Evolutionary conservation across 2,888 invertebrate species (phyloP).

Genomic region (Andricus quercusramuli): DNA sequence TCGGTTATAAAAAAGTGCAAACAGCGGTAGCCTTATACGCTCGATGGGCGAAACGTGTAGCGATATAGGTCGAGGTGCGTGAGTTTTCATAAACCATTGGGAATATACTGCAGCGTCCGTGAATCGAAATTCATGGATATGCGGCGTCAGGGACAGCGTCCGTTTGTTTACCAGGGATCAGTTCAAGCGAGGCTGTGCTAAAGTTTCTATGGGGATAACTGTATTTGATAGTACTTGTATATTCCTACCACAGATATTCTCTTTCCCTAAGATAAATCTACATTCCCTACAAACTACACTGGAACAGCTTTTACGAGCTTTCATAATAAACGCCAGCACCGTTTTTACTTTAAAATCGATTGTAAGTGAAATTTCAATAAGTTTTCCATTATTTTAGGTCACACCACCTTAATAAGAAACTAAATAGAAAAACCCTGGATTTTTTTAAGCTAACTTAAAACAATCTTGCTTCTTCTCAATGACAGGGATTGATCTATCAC

Average conservation of each 20-base stretch:
- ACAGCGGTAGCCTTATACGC: slow-evolving; percentile 24
- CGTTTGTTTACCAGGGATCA: slow-evolving; percentile 55
- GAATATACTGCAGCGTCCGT: slow-evolving; percentile 47
- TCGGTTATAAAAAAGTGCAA: slow-evolving; percentile 32
- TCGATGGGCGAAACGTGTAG: slow-evolving; percentile 41
- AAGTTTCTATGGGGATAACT: slow-evolving; percentile 23
- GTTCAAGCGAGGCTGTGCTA: slow-evolving; percentile 44
- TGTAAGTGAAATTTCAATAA: no score
- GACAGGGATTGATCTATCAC: no score
- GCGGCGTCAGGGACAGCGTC: slow-evolving; percentile 55
- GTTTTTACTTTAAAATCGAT: not conserved
- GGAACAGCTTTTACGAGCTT: not conserved
- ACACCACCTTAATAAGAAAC: no score
- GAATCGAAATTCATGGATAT: slow-evolving; percentile 59
- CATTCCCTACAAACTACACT: not conserved
- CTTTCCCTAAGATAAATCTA: not conserved
- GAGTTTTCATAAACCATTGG: slow-evolving; percentile 50
- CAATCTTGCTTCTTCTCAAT: no score
- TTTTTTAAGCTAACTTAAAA: no score
- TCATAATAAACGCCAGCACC: not conserved
- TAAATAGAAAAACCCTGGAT: no score
- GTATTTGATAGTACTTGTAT: slow-evolving; percentile 10
- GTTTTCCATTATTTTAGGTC: no score
- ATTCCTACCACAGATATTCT: slow-evolving; percentile 16
- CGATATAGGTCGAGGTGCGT: slow-evolving; percentile 47